Base-by-base conservation (phyloP, 2,797 vertebrate genomes). In the Erithacus rubecula region DNA sequence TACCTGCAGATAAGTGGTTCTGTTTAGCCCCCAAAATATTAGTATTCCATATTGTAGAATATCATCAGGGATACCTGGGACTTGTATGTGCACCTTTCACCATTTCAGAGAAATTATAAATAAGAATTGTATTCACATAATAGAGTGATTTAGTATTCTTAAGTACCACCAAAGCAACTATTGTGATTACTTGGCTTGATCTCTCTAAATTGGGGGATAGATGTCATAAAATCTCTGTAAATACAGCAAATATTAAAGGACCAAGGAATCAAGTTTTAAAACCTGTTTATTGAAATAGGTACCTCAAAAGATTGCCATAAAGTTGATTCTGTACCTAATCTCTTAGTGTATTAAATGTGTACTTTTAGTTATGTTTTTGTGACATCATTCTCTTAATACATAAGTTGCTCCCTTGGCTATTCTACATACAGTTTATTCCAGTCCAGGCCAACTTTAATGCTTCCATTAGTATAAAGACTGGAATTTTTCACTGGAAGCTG, bases 361-460 rank as follows among this genome's bases (percentile, higher is more conserved):
- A 18, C 4, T 36, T 72, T 79, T 43, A 37, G 32, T 79, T 67
- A 24, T 43, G 30, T 55, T 63, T 78, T 94, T 75, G 10, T 34
- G 12, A 60, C 21, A 26, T 62, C 10, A 15, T 71, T 6, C 8
- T 18, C 6, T 47, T 93, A 52, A 36, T 27, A 53, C 34, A 34
- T 22, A 51, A 63, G 71, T 34, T 0, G 0, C 1, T 75, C 1
- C 22, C 43, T 10, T 82, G 15, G 4, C 19, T 58, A 24, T 36
- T 79, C 41, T 68, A 71, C 49, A 30, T 30, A 8, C 6, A 15
- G 7, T 52, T 87, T 52, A 52, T 4, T 81, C 3, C 1, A 49
- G 10, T 12, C 11, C 23, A 65, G 12, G 23, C 11, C 10, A 81
- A 6, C 2, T 71, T 75, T 52, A 63, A 63, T 0, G 0, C 17